Percentiles rank a stretch among this genome's conserved stretches.
Conservation (phyloP, 1,140 invertebrate species). For the Caerostris extrusa region DNA sequence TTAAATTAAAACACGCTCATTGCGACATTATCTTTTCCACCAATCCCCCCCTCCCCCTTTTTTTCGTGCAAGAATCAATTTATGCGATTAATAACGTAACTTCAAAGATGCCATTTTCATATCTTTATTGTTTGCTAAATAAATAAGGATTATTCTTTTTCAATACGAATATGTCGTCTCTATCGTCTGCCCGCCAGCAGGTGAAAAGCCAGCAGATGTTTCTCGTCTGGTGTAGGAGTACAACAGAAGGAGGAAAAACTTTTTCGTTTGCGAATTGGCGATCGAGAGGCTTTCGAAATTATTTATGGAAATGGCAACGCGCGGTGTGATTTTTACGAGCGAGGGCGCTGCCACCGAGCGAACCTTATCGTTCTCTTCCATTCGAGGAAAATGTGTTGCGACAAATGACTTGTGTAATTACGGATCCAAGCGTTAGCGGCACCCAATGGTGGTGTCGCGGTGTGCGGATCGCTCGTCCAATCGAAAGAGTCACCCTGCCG, state of each 20-base stretch:
- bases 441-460: conserved; percentile 66
- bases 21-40: too few species aligned
- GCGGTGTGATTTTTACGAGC: conserved; percentile 58
- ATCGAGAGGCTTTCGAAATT: conserved; percentile 32
- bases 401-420: conserved; percentile 68
- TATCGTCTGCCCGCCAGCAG: not conserved
- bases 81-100: not conserved
- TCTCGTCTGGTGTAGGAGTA: not conserved
- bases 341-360: conserved; percentile 17
- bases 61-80: not conserved
- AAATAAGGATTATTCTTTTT: not conserved
- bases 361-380: not conserved
- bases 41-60: too few species aligned
- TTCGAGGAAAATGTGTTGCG: conserved; percentile 61
- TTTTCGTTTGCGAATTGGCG: not conserved
- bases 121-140: too few species aligned
- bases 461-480: conserved; percentile 31
- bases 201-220: not conserved
- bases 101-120: not conserved
- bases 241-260: not conserved
- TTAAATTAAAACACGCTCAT: too few species aligned
- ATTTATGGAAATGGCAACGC: not conserved
- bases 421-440: conserved; percentile 45
- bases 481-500: conserved; percentile 18
- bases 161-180: not conserved